These are phyloP conservation scores for Drosophila fungiperda DNA, from an alignment of 2,888 invertebrate species.

Conservation along the genomic window DNA sequence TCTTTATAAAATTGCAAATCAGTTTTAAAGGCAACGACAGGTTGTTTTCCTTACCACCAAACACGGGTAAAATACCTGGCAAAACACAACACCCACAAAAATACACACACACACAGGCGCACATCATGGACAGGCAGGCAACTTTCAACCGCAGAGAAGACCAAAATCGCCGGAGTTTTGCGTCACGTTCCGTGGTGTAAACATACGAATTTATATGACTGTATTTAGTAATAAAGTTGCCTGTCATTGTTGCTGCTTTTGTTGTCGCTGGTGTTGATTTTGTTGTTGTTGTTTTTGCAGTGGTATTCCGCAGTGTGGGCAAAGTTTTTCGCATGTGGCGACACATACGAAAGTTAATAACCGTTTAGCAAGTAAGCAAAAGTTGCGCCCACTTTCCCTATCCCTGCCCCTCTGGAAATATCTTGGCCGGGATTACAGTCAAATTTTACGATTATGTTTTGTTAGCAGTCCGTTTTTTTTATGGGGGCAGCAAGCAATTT, in stretches of 20 bases:
- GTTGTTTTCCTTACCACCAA: constrained; percentile 58
- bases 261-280: constrained; percentile 13
- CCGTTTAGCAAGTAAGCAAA: constrained; percentile 70
- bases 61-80: constrained; percentile 43
- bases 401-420: constrained; percentile 13
- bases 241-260: constrained; percentile 51
- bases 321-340: constrained; percentile 26
- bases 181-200: constrained; percentile 63
- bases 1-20: constrained; percentile 80
- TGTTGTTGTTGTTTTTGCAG: constrained; percentile 4
- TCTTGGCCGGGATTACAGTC: constrained; percentile 49
- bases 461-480: constrained; percentile 48
- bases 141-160: constrained; percentile 6
- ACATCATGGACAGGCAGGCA: constrained; percentile 13
- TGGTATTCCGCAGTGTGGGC: constrained; percentile 4
- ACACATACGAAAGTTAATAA: constrained; percentile 77
- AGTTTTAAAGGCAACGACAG: constrained; percentile 78
- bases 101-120: neutral
- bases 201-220: constrained; percentile 74
- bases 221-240: constrained; percentile 74
- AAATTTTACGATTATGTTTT: constrained; percentile 61
- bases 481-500: neutral
- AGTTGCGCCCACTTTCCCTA: constrained; percentile 20
- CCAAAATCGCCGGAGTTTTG: constrained; percentile 13
- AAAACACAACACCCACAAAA: constrained; percentile 13